Evolutionary conservation across 2,113 vertebrate genomes (phyloP).

Genomic region (Progne subis): DNA sequence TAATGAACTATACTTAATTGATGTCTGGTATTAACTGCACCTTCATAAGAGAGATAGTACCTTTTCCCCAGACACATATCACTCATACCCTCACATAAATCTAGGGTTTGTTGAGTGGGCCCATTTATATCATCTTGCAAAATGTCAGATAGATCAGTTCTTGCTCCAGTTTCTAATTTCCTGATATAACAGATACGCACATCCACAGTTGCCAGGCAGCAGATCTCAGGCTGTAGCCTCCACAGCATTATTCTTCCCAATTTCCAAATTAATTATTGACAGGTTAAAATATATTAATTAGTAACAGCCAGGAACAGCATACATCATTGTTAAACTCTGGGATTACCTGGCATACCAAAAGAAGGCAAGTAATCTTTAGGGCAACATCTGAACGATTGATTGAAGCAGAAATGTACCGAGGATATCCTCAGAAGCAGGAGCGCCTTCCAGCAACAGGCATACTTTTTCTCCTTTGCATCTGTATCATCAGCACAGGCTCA

Average conservation of each 20-base stretch:
- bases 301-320: background rate
- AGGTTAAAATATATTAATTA: slow-evolving; percentile 51
- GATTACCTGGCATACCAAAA: background rate
- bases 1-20: slow-evolving; percentile 63
- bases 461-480: background rate
- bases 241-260: background rate
- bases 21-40: slow-evolving; percentile 42
- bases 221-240: slow-evolving; percentile 22
- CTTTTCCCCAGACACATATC: slow-evolving; percentile 30
- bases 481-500: background rate
- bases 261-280: slow-evolving; percentile 42
- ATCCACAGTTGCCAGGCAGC: slow-evolving; percentile 35
- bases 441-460: background rate
- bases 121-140: slow-evolving; percentile 53
- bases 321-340: background rate
- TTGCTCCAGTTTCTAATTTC: slow-evolving; percentile 54
- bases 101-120: slow-evolving; percentile 42
- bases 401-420: background rate
- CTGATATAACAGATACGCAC: background rate
- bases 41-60: slow-evolving; percentile 25
- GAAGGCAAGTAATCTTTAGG: background rate
- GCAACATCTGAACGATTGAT: background rate
- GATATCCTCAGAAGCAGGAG: background rate
- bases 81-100: slow-evolving; percentile 47
- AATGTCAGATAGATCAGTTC: slow-evolving; percentile 57